Percentiles rank a stretch among this genome's conserved stretches.
Evolutionary conservation across 2,113 vertebrate genomes (phyloP).

Genomic region (Anolis sagrei): DNA sequence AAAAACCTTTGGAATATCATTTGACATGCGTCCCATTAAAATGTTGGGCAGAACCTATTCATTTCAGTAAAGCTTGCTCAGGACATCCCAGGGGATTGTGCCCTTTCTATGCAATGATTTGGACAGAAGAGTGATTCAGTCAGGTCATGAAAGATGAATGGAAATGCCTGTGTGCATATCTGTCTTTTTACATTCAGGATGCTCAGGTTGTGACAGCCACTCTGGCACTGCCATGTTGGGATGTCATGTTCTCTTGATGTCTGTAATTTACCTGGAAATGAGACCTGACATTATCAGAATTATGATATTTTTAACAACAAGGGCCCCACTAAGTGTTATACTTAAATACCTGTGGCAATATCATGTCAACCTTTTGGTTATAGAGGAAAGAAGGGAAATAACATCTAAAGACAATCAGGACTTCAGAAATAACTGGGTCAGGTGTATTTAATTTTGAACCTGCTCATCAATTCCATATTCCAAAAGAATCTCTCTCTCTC

Average conservation of each 20-base stretch:
- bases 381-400: not conserved
- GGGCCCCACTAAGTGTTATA: conserved; percentile 19
- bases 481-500: not conserved
- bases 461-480: not conserved
- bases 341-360: not conserved
- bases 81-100: conserved; percentile 9
- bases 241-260: conserved; percentile 29
- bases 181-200: fast-evolving
- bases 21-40: not conserved
- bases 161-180: conserved; percentile 30
- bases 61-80: not conserved
- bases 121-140: not conserved
- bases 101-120: conserved; percentile 33
- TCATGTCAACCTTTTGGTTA: not conserved
- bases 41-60: too few relatives aligned
- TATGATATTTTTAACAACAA: not conserved
- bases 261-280: conserved; percentile 35
- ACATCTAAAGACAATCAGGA: not conserved
- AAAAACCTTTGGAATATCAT: not conserved
- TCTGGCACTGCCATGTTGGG: conserved; percentile 34
- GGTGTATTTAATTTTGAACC: not conserved
- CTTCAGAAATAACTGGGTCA: not conserved
- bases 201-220: conserved; percentile 47
- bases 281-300: conserved; percentile 46
- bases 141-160: conserved; percentile 42